Evolutionary conservation across 2,797 vertebrate species (phyloP).

Genomic region (Melanotaenia parkinsoni): DNA sequence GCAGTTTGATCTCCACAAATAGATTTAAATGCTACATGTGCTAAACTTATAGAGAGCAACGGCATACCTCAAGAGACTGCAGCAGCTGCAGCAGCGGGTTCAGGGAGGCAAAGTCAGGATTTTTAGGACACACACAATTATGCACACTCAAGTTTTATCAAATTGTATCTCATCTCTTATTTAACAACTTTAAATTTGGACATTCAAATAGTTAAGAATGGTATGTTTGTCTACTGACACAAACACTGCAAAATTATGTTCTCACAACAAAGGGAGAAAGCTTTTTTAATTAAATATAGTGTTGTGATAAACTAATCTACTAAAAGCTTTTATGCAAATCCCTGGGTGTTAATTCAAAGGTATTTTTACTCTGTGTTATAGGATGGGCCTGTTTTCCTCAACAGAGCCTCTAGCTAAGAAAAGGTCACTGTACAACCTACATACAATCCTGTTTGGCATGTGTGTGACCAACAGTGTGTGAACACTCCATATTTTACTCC

Average conservation of each 20-base stretch:
- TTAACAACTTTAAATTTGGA: neutral
- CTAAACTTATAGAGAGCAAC: too few species aligned
- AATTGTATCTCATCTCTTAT: neutral
- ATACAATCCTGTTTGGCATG: neutral
- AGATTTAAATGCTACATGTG: too few species aligned
- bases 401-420: slow-evolving; percentile 13
- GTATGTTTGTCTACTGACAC: neutral
- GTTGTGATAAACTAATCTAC: neutral
- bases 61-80: too few species aligned
- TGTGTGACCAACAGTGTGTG: neutral
- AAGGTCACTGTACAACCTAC: slow-evolving; percentile 10
- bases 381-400: slow-evolving; percentile 14
- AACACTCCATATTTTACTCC: neutral
- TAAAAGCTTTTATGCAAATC: slow-evolving; percentile 9
- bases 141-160: too few species aligned
- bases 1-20: neutral
- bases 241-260: too few species aligned
- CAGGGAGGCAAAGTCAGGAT: too few species aligned
- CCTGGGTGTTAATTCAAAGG: slow-evolving; percentile 17
- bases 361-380: slow-evolving; percentile 1
- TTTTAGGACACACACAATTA: too few species aligned
- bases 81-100: too few species aligned
- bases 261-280: too few species aligned
- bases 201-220: neutral
- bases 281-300: neutral